phyloP scores from a whole-genome alignment of 2,888 invertebrate genomes.

The Drosophila multiciliata region DNA sequence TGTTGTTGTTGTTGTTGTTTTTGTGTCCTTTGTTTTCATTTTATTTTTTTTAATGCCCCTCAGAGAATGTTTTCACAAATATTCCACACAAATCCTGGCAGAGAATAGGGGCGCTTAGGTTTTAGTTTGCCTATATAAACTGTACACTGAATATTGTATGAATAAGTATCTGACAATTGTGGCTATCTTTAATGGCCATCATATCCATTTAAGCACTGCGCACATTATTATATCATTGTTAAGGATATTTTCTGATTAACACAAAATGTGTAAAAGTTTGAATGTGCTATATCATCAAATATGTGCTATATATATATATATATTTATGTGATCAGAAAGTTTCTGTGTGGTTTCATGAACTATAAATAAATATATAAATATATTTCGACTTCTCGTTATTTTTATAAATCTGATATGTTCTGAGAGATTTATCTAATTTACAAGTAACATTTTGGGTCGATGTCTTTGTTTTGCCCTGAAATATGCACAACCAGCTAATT shows the following conservation, averaged over 20 bases:
- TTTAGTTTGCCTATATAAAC: not conserved
- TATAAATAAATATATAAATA: not conserved
- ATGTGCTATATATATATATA: too few species aligned
- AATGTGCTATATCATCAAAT: not conserved
- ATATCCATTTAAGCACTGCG: not conserved
- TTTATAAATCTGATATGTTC: not conserved
- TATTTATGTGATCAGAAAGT: not conserved
- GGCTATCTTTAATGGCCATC: not conserved
- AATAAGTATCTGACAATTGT: slow-evolving; percentile 1
- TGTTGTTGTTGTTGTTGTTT: not conserved
- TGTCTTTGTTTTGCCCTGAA: not conserved
- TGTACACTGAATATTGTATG: not conserved
- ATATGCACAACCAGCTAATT: not conserved
- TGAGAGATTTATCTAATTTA: not conserved
- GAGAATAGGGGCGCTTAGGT: not conserved
- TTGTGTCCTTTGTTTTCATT: slow-evolving; percentile 14
- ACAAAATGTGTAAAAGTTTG: not conserved
- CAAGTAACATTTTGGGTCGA: not conserved
- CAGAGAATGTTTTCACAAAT: slow-evolving; percentile 12
- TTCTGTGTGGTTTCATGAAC: not conserved
- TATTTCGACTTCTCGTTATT: not conserved
- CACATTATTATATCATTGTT: not conserved
- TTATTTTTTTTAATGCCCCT: slow-evolving; percentile 11
- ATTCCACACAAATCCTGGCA: not conserved
- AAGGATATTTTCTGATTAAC: not conserved